These are phyloP conservation scores for Bubalus kerabau DNA, from an alignment of 2,113 vertebrate genomes.

Conservation along the genomic window DNA sequence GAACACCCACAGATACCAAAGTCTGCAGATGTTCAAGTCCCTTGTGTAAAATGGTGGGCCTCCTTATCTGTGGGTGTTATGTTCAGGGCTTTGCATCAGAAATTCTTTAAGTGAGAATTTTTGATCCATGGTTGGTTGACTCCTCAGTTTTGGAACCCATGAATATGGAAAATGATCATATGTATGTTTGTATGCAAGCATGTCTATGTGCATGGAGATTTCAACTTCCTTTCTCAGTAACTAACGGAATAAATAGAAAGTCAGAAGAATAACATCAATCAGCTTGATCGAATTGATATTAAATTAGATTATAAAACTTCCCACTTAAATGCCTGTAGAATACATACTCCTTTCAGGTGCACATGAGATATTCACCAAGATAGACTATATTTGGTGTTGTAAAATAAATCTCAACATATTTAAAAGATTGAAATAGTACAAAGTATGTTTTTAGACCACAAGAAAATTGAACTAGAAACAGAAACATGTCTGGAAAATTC, in stretches of 20 bases:
- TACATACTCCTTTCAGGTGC: neutral
- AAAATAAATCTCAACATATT: neutral
- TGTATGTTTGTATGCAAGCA: neutral
- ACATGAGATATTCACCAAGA: neutral
- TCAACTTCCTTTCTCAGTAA: neutral
- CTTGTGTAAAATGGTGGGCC: neutral
- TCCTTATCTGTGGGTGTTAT: neutral
- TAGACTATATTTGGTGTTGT: neutral
- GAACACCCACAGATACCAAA: neutral
- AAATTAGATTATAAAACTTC: neutral
- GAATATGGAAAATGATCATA: neutral
- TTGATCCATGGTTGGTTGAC: neutral
- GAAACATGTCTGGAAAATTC: neutral
- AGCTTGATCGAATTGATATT: neutral
- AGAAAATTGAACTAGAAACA: neutral
- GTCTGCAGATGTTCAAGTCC: neutral
- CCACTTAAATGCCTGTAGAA: neutral
- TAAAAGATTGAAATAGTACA: neutral
- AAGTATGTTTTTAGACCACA: neutral
- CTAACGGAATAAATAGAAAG: neutral
- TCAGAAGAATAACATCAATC: neutral
- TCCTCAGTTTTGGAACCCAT: neutral
- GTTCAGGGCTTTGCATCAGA: neutral
- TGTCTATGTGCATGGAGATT: neutral
- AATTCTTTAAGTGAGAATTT: neutral